Evolutionary conservation across 2,113 vertebrate genomes (phyloP), one percentile per base, ranked within the genome.

Genomic region (Himantopus leucocephalus): DNA sequence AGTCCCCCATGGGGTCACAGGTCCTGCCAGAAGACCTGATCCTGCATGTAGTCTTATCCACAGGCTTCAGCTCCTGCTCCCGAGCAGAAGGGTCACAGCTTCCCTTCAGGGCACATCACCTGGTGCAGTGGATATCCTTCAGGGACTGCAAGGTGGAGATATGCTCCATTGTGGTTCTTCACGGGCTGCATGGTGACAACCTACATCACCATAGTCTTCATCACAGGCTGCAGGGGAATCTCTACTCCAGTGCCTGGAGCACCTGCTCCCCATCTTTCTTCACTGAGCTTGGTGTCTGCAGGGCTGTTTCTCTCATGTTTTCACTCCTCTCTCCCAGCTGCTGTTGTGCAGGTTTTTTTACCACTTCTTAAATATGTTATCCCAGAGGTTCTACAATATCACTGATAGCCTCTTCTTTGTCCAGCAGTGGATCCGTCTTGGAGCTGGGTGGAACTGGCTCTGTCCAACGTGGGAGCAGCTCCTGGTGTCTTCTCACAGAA

Each of bases 1-100:
- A 4, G 39, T 58, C 10, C 23, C 35, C 35, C 2, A 1, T 1
- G 5, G 30, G 22, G 22, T 9, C 23, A 41, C 37, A 55, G 7
- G 32, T 43, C 32, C 20, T 67, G 26, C 39, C 15, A 30, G 26
- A 10, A 68, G 9, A 81, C 16, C 20, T 81, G 52, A 8, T 68
- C 41, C 29, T 20, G 15, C 9, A 4, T 37, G 41, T 12, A 9
- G 26, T 55, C 9, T 24, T 58, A 41, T 68, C 34, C 9, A 15
- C 4, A 4, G 50, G 9, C 26, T 45, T 45, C 34, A 24, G 26
- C 23, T 81, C 32, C 34, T 30, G 20, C 26, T 67, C 15, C 6
- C 3, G 12, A 7, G 13, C 2, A 5, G n/a, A 17, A 27, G 55
- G 21, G 29, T 59, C 64, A 34, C 43, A 39, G 22, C 43, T 48